Conservation (phyloP, 30 jellyfish, hydroid and myxozoan genomes). For the Pseudorhiza aurosa region DNA sequence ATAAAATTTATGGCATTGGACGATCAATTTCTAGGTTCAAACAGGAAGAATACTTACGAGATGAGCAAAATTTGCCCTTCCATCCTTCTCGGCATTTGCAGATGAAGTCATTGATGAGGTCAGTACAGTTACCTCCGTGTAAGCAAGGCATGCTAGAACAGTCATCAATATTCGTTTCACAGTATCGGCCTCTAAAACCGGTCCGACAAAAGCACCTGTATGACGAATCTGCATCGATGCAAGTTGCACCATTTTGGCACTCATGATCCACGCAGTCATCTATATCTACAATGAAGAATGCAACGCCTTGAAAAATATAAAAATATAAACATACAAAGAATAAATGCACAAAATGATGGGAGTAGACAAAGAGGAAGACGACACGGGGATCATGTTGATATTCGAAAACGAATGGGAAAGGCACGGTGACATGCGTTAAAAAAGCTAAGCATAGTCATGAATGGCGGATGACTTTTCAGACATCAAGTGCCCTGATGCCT, state of each 20-base stretch:
- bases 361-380: too few species aligned
- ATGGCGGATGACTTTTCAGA: too few species aligned
- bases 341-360: too few species aligned
- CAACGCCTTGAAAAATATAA: neutral
- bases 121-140: slow-evolving; percentile 84
- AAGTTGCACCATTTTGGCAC: slow-evolving; percentile 89
- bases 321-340: too few species aligned
- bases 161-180: slow-evolving; percentile 77
- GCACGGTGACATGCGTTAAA: too few species aligned
- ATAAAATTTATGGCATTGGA: too few species aligned
- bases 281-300: slow-evolving; percentile 39
- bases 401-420: too few species aligned
- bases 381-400: too few species aligned
- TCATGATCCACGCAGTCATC: slow-evolving; percentile 79
- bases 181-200: slow-evolving; percentile 76
- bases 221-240: slow-evolving; percentile 77
- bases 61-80: slow-evolving; percentile 78
- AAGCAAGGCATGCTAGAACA: slow-evolving; percentile 83
- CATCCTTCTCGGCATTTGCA: slow-evolving; percentile 75
- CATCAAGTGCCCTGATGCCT: too few species aligned
- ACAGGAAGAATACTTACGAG: slow-evolving; percentile 37
- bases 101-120: slow-evolving; percentile 60
- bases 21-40: neutral
- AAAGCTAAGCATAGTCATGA: too few species aligned
- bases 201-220: slow-evolving; percentile 78